Evolutionary conservation across 2,888 invertebrate genomes (phyloP).

Genomic region (Neoascia interrupta): DNA sequence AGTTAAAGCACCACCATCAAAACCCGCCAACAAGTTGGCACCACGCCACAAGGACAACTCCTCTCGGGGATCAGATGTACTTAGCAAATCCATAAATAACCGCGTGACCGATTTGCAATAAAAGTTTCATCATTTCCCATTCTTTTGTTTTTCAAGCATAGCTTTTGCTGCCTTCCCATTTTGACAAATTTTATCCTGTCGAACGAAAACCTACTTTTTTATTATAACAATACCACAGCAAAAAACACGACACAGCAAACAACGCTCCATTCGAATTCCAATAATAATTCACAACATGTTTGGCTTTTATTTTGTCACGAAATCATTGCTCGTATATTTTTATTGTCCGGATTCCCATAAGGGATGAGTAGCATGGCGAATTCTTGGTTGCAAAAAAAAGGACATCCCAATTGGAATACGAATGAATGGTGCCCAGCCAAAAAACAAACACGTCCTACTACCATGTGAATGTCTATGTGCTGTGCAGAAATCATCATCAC

Average conservation of each 20-base stretch:
- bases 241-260: slow-evolving; percentile 1
- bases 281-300: slow-evolving; percentile 69
- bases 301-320: slow-evolving; percentile 68
- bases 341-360: slow-evolving; percentile 38
- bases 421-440: too few species aligned
- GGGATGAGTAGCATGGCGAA: slow-evolving; percentile 4
- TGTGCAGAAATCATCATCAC: slow-evolving; percentile 46
- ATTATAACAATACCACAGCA: slow-evolving; percentile 7
- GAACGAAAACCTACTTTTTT: slow-evolving; percentile 30
- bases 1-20: too few species aligned
- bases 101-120: slow-evolving; percentile 33
- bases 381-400: not conserved
- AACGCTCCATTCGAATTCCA: slow-evolving; percentile 39
- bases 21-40: slow-evolving; percentile 2
- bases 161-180: slow-evolving; percentile 33
- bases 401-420: slow-evolving; percentile 38
- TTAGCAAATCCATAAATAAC: slow-evolving; percentile 51
- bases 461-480: too few species aligned
- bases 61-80: slow-evolving; percentile 26
- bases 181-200: slow-evolving; percentile 43
- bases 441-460: too few species aligned
- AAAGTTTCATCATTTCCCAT: slow-evolving; percentile 48
- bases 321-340: slow-evolving; percentile 64
- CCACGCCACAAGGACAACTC: not conserved
- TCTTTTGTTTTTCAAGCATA: slow-evolving; percentile 38